Conservation (phyloP, 2,797 vertebrate species). For the Pipistrellus pygmaeus region DNA sequence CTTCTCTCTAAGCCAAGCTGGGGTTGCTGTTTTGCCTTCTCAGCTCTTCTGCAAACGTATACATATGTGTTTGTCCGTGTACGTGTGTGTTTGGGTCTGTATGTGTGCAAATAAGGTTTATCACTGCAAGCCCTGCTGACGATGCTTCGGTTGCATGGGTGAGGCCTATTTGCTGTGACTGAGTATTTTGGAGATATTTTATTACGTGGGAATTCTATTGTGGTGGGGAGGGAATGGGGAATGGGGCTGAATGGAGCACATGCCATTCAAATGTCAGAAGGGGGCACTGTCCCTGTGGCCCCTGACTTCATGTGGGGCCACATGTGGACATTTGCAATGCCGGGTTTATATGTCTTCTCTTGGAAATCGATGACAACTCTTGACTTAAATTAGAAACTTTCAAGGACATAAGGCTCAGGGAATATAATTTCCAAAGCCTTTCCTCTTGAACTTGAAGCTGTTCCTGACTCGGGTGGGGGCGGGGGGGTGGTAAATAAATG, state of each 20-base stretch:
- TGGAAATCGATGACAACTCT: neutral
- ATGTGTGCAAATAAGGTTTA: neutral
- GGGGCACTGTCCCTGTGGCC: neutral
- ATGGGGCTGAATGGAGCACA: neutral
- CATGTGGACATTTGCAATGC: neutral
- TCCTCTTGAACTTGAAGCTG: neutral
- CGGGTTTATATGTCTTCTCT: neutral
- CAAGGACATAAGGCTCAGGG: neutral
- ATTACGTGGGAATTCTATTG: neutral
- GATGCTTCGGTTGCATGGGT: neutral
- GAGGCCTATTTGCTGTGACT: neutral
- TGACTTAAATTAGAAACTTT: neutral
- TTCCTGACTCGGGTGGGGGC: neutral
- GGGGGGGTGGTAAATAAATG: neutral
- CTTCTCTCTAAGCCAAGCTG: conserved; percentile 57
- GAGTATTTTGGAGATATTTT: neutral
- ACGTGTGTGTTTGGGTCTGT: neutral
- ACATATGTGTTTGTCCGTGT: neutral
- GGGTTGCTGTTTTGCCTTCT: conserved; percentile 50
- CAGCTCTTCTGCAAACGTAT: conserved; percentile 40
- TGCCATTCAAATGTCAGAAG: neutral
- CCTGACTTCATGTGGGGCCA: neutral
- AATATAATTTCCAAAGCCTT: neutral
- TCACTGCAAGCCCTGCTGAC: neutral
- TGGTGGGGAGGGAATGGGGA: neutral